Evolutionary conservation across 2,113 vertebrate genomes (phyloP).

Genomic region (Micronisus gabar): DNA sequence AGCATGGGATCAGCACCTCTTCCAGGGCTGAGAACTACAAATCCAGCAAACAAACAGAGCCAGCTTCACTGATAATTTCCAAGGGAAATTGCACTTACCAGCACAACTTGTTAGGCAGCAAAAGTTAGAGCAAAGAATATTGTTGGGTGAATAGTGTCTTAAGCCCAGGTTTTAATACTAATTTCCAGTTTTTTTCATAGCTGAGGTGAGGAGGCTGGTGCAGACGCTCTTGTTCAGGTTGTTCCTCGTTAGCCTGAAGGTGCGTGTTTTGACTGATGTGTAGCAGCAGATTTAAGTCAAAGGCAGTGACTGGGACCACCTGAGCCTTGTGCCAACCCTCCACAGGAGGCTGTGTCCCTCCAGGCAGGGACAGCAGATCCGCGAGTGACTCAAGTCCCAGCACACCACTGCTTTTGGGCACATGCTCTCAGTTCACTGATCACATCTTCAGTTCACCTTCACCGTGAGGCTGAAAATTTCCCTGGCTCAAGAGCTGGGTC

Average conservation of each 20-base stretch:
- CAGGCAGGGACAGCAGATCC: not conserved
- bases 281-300: not conserved
- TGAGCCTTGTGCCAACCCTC: not conserved
- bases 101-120: not conserved
- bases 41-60: not conserved
- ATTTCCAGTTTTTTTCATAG: not conserved
- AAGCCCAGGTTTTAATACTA: not conserved
- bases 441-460: not conserved
- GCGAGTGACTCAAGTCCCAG: not conserved
- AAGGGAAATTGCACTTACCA: not conserved
- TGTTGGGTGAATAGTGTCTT: not conserved
- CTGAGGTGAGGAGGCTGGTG: not conserved
- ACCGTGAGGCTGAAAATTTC: accelerated
- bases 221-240: not conserved
- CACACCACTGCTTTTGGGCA: not conserved
- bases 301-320: not conserved
- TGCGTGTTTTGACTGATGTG: not conserved
- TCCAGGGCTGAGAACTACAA: not conserved
- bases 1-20: not conserved
- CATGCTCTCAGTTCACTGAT: not conserved
- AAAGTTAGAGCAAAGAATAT: not conserved
- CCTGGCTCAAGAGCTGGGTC: not conserved
- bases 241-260: not conserved
- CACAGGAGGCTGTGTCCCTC: not conserved
- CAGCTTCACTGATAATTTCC: not conserved